Base-by-base conservation (phyloP, 2,113 vertebrate genomes). In the Coryphaenoides rupestris region DNA sequence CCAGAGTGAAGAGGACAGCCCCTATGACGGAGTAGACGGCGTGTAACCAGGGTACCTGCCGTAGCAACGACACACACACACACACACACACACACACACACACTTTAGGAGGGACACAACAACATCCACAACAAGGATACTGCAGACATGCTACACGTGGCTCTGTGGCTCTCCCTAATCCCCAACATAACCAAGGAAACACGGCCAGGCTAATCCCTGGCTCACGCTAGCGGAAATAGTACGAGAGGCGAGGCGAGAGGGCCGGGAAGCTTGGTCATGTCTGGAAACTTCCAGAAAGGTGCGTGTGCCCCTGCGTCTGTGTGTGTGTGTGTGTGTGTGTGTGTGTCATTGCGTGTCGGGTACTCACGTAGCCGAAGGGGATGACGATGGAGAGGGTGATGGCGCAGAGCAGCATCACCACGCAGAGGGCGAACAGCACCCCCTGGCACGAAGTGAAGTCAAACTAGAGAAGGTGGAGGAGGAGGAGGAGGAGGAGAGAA, bases 401-500 rank as follows among this genome's bases (percentile, higher is more conserved):
- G 56, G 93, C 91, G 0, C 93, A 95, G 64, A 95, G 89, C 62
- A 95, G 88, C 71, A 98, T 90, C 13, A 92, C 93, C 90, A 98
- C 91, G 26, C 93, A 90, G 72, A 98, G 67, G 19, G 92, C 92
- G 0, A 98, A 94, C 61, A 98, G 87, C 60, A 96, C 77, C 0
- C 96, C 95, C 33, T 96, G 93, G 74, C 84, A 96, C 65, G 95
- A 95, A 0, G 96, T 96, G 83, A 98, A 89, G 66, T 98, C 96
- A 52, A 95, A 76, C 96, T 98, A 74, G 4, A 28, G 21, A 13
- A 24, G 17, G 55, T 26, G 5, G 47, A 45, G n/a, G n/a, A n/a
- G 9, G 47, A 3, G 17, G 47, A 16, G 47, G n/a, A 57, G 45
- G 2, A 12, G 65, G 58, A 55, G 16, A 46, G 19, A 60, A 16